Conservation (phyloP, 2,888 invertebrate species). For the Zaprionus lineosus region DNA sequence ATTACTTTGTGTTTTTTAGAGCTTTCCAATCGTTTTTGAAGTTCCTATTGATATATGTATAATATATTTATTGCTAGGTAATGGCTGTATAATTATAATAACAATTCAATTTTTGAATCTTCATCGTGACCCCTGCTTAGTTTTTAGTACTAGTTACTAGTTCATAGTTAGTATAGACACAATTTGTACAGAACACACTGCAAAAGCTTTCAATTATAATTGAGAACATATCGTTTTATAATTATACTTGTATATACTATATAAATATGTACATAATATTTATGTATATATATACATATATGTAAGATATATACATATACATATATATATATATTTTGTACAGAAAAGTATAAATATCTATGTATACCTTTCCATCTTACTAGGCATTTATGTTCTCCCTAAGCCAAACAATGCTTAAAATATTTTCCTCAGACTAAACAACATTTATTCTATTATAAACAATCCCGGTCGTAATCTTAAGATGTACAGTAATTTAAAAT, state of each 20-base stretch:
- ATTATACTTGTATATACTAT: slow-evolving; percentile 37
- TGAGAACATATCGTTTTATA: slow-evolving; percentile 2
- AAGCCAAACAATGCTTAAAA: too few species aligned
- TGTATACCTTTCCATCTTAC: too few species aligned
- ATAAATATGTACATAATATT: too few species aligned
- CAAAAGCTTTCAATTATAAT: slow-evolving; percentile 13
- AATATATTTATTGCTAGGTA: background rate
- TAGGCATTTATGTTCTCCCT: too few species aligned
- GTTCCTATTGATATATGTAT: background rate
- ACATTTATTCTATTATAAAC: too few species aligned
- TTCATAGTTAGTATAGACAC: slow-evolving; percentile 28
- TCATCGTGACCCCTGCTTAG: background rate
- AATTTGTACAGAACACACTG: slow-evolving; percentile 37
- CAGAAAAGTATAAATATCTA: too few species aligned
- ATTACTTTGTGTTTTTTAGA: too few species aligned
- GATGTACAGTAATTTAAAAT: too few species aligned
- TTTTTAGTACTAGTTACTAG: slow-evolving; percentile 1
- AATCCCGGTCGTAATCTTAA: too few species aligned
- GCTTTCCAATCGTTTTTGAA: too few species aligned
- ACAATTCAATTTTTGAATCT: slow-evolving; percentile 1
- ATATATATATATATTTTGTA: background rate
- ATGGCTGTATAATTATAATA: slow-evolving; percentile 6
- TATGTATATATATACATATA: background rate
- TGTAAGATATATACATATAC: background rate
- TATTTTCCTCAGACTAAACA: too few species aligned